Conservation (phyloP, 2,888 invertebrate genomes). For the Drosophila anomelani region DNA sequence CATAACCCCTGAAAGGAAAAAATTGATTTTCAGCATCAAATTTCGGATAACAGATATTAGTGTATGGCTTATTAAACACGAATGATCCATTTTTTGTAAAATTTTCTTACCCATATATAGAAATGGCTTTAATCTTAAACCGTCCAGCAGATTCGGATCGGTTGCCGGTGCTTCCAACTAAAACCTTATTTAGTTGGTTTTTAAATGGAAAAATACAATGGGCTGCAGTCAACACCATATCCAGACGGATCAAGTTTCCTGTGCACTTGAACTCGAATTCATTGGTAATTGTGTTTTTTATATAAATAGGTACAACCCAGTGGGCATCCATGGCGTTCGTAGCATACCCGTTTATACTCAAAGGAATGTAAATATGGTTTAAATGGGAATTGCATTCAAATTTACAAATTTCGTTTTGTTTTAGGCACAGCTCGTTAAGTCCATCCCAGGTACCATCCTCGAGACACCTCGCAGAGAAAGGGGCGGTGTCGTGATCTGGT, state of each 20-base stretch:
- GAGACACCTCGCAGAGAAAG: no score
- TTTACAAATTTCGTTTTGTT: neutral
- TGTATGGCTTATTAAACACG: no score
- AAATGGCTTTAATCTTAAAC: neutral
- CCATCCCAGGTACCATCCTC: no score
- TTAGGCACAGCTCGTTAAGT: no score
- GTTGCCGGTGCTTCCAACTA: neutral
- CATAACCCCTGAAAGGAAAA: neutral
- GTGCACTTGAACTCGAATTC: neutral
- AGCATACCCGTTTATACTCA: neutral
- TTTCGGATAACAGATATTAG: no score
- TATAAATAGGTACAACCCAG: neutral
- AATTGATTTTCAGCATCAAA: no score
- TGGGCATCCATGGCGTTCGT: neutral
- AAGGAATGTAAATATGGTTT: accelerated
- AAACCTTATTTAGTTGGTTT: neutral
- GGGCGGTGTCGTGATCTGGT: no score
- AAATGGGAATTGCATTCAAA: neutral
- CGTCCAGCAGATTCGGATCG: neutral
- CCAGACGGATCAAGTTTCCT: neutral
- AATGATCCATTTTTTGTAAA: no score
- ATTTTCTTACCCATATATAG: neutral
- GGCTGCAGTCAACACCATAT: neutral
- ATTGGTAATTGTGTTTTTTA: no score
- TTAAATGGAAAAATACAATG: no score